These are phyloP conservation scores for Clarias fuscus DNA, from an alignment of 2,797 vertebrate genomes.

Conservation along the genomic window DNA sequence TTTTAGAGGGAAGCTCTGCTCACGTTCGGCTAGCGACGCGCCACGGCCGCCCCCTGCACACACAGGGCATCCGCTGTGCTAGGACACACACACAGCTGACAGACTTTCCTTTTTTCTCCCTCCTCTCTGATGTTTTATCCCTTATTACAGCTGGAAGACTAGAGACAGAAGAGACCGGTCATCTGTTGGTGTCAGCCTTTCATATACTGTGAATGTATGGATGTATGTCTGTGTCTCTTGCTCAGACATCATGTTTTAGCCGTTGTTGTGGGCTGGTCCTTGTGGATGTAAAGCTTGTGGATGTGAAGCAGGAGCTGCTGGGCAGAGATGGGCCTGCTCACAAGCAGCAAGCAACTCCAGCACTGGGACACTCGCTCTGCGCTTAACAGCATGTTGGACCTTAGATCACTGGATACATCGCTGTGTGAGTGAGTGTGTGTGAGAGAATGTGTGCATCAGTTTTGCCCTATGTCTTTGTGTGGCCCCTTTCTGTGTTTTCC, in stretches of 20 bases:
- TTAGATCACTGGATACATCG: conserved; percentile 55
- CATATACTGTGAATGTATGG: conserved; percentile 56
- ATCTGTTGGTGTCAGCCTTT: conserved; percentile 74
- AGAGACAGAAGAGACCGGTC: conserved; percentile 63
- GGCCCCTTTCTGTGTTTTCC: conserved; percentile 48
- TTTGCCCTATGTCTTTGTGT: conserved; percentile 28
- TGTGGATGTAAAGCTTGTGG: conserved; percentile 43
- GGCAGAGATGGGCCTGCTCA: conserved; percentile 49
- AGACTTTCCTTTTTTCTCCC: conserved; percentile 14
- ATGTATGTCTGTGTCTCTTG: conserved; percentile 51
- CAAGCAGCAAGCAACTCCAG: conserved; percentile 63
- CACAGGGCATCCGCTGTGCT: conserved; percentile 64
- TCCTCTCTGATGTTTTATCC: conserved; percentile 7
- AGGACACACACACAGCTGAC: conserved; percentile 34
- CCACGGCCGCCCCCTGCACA: conserved; percentile 46
- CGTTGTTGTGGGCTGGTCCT: conserved; percentile 41
- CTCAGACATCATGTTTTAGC: conserved; percentile 47
- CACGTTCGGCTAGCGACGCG: conserved; percentile 74
- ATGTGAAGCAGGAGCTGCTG: conserved; percentile 38
- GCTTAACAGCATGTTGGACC: conserved; percentile 64
- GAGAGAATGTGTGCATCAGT: conserved; percentile 2
- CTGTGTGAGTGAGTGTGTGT: conserved; percentile 45
- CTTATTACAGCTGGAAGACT: conserved; percentile 57
- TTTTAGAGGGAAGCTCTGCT: conserved; percentile 74
- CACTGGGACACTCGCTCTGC: conserved; percentile 73